Conservation (phyloP, 1,140 invertebrate species). For the Euschistus heros region DNA sequence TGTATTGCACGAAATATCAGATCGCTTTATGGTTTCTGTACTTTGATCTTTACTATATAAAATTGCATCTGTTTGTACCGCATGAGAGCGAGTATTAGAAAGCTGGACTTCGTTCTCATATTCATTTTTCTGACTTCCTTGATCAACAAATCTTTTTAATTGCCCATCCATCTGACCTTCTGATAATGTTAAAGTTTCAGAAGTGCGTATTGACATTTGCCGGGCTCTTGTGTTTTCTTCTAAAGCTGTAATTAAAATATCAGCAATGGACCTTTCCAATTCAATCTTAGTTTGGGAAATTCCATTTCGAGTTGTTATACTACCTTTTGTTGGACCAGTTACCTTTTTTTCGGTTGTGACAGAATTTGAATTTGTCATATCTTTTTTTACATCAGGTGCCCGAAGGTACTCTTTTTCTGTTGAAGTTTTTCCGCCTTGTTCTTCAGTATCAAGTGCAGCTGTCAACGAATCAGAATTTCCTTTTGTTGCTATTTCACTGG, state of each 20-base stretch:
- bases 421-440: no score
- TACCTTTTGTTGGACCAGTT: no score
- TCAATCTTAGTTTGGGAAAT: slow-evolving; percentile 16
- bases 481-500: neutral
- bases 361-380: no score
- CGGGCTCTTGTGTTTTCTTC: slow-evolving; percentile 15
- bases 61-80: slow-evolving; percentile 1
- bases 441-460: no score
- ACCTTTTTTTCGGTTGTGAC: no score
- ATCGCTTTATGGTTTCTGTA: neutral
- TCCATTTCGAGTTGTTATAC: no score
- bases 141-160: no score
- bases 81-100: neutral
- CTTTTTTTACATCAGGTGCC: no score
- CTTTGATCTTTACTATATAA: neutral
- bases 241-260: slow-evolving; percentile 18
- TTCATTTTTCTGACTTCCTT: no score
- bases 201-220: neutral
- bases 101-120: no score
- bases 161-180: neutral
- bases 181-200: neutral
- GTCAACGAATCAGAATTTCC: no score
- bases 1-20: slow-evolving; percentile 17
- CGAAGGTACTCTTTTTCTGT: no score
- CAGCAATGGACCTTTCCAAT: slow-evolving; percentile 17